Conservation (phyloP, 2,888 invertebrate species). For the Pasiphila rectangulata region DNA sequence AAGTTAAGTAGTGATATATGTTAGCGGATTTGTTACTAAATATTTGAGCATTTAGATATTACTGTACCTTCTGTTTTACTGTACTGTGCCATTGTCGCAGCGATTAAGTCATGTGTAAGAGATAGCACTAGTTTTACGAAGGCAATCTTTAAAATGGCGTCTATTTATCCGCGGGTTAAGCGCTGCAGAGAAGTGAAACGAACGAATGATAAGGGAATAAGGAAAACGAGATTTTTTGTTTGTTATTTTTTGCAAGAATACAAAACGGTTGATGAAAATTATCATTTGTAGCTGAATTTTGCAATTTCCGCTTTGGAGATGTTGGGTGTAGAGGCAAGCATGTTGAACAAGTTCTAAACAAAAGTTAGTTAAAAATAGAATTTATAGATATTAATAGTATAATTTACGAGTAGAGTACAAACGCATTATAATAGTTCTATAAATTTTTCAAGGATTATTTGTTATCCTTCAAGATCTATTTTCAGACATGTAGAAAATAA, state of each 20-base stretch:
- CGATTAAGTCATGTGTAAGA: conserved; percentile 35
- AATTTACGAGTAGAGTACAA: too few relatives aligned
- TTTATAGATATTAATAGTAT: too few relatives aligned
- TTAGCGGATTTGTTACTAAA: too few relatives aligned
- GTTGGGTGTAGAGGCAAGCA: too few relatives aligned
- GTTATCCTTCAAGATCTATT: too few relatives aligned
- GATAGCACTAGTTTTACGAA: conserved; percentile 31
- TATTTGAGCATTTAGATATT: neutral
- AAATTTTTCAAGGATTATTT: neutral
- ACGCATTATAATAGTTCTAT: too few relatives aligned
- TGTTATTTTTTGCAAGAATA: conserved; percentile 1
- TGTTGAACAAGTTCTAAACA: too few relatives aligned
- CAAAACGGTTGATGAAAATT: neutral
- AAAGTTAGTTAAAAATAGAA: too few relatives aligned
- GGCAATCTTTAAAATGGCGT: conserved; percentile 28
- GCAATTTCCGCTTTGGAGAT: too few relatives aligned
- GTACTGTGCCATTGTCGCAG: conserved; percentile 19
- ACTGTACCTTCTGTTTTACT: conserved; percentile 12
- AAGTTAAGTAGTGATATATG: too few relatives aligned
- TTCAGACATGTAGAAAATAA: too few relatives aligned
- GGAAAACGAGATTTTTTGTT: conserved; percentile 7
- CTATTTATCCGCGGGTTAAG: conserved; percentile 23
- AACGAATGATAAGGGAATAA: conserved; percentile 9
- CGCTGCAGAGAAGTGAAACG: conserved; percentile 12
- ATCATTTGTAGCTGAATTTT: neutral